These are phyloP conservation scores for Catharus ustulatus DNA, from an alignment of 2,797 vertebrate genomes.

Conservation along the genomic window DNA sequence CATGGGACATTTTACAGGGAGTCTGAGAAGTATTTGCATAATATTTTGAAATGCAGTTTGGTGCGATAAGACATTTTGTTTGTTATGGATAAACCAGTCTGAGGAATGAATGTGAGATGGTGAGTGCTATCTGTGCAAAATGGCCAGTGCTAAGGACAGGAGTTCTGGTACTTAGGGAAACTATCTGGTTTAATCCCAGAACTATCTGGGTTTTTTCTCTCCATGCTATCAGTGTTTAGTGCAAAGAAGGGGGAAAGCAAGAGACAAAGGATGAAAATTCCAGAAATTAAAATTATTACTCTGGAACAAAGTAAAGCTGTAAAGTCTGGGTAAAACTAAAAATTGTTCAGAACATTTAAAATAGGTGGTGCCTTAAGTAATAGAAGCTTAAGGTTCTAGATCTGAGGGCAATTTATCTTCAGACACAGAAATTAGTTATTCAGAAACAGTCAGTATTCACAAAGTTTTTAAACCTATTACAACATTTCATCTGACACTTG, in stretches of 20 bases:
- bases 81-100: not conserved
- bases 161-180: not conserved
- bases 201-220: not conserved
- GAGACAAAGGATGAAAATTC: not conserved
- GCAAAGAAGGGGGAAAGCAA: not conserved
- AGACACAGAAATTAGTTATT: not conserved
- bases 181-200: not conserved
- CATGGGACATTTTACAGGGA: not conserved
- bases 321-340: not conserved
- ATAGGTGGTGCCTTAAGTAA: not conserved
- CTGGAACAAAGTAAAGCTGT: not conserved
- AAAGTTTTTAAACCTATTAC: not conserved
- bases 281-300: not conserved
- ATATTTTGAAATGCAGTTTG: not conserved
- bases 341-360: not conserved
- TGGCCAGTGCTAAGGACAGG: not conserved
- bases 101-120: not conserved
- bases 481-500: not conserved
- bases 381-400: not conserved
- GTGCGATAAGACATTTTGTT: not conserved
- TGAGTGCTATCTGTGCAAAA: not conserved
- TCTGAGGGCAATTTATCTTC: not conserved
- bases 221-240: accelerated
- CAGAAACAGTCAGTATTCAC: not conserved
- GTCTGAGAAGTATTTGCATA: not conserved